These are phyloP conservation scores for Dromaius novaehollandiae DNA, from an alignment of 2,113 vertebrate species.

Conservation along the genomic window DNA sequence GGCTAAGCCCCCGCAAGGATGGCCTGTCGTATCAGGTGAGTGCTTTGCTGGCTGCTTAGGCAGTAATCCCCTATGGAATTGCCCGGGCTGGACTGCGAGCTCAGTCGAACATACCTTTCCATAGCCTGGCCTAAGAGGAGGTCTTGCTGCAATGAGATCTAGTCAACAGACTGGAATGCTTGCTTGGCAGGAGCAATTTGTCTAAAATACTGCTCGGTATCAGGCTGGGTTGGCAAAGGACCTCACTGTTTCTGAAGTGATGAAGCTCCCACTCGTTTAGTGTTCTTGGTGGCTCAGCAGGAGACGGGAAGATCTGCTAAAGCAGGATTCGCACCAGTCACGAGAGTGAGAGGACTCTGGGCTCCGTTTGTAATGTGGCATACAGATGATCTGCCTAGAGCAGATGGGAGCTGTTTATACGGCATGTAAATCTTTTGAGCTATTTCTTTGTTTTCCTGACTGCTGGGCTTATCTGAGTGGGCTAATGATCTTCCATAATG, in stretches of 20 bases:
- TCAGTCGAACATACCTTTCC: background rate
- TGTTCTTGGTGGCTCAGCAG: rapidly evolving
- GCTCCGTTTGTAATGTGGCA: rapidly evolving
- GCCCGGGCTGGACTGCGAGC: background rate
- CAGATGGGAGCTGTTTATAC: background rate
- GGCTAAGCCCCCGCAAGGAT: constrained; percentile 92
- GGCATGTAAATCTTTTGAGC: background rate
- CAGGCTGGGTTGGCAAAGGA: background rate
- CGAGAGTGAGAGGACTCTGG: background rate
- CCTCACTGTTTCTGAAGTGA: background rate
- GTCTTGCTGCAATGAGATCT: background rate
- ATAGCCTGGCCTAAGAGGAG: background rate
- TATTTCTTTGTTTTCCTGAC: background rate
- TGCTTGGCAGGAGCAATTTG: constrained; percentile 4
- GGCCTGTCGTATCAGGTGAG: constrained; percentile 93
- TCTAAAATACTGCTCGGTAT: background rate
- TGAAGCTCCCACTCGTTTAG: rapidly evolving
- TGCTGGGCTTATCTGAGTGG: background rate
- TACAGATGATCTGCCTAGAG: background rate
- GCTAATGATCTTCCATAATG: background rate
- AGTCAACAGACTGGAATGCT: constrained; percentile 22
- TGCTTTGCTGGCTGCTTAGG: background rate
- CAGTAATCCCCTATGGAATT: background rate
- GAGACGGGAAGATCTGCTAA: rapidly evolving
- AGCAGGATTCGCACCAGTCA: background rate